Evolutionary conservation across 2,113 vertebrate genomes (phyloP), one percentile per base, ranked within the genome.

Genomic region (Oostethus manadensis): DNA sequence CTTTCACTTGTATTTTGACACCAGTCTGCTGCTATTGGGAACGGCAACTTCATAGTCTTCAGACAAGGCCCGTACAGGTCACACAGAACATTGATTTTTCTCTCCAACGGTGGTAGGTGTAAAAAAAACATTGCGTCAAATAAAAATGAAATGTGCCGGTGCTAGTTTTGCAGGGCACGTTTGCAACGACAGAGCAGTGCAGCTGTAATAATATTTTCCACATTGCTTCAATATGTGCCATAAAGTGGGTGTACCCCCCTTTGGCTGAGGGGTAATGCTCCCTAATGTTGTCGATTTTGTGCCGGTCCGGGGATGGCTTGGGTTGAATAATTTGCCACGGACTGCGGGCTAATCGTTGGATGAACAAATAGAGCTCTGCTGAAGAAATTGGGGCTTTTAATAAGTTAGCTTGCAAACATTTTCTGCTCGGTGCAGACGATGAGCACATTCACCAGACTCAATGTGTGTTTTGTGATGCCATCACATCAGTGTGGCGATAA

Each of bases 281-380:
- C 29, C n/a, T 48, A 26, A 9, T n/a, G 29, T 29, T 1, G 14
- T 60, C n/a, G 49, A 16, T 40, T 40, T 11, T 23, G 29, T 16
- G 38, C 29, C 8, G 46, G 29, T 40, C 21, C 42, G 11, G 10
- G 26, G 6, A 15, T 49, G n/a, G 8, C 4, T 42, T 48, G 21
- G 16, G 46, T 64, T 43, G 59, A 55, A 40, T 40, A 11, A 33
- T 33, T 40, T 54, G 21, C n/a, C 9, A 49, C 22, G 38, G 42
- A 55, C 46, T 50, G 33, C 11, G 3, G 33, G 43, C 18, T 59
- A 16, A 15, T 49, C 60, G n/a, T 43, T 49, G 1, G 10, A 21
- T n/a, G 16, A 29, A 43, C 43, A 20, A 56, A 57, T 44, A 33
- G 44, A 49, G 21, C 18, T 55, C 17, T 21, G 6, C 20, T n/a